phyloP scores from a whole-genome alignment of 1,140 invertebrate species.

The Helicoverpa armigera region DNA sequence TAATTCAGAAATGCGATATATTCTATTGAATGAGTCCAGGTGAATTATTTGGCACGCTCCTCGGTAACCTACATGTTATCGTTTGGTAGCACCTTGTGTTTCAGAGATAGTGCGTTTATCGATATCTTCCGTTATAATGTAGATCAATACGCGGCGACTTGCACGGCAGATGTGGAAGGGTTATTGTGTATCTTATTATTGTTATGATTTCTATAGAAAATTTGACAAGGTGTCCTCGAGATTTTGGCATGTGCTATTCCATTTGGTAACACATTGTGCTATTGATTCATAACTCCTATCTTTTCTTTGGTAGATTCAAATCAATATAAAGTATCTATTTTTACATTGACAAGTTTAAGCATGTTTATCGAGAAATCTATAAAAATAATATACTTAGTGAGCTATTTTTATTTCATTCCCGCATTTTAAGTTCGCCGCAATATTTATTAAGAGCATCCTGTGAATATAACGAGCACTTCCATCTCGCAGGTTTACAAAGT shows the following conservation, averaged over 20 bases:
- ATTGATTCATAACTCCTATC: constrained; percentile 35
- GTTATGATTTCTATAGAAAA: constrained; percentile 71
- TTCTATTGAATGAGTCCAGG: constrained; percentile 60
- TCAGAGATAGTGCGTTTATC: constrained; percentile 51
- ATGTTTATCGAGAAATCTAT: not conserved
- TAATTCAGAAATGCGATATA: constrained; percentile 68
- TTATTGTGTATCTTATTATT: constrained; percentile 72
- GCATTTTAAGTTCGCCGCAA: not conserved
- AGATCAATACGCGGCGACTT: constrained; percentile 59
- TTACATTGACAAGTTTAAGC: not conserved
- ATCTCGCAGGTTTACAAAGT: constrained; percentile 16
- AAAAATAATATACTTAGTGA: constrained; percentile 3
- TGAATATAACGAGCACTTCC: constrained; percentile 10
- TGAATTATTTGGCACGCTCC: constrained; percentile 80
- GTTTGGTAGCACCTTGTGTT: constrained; percentile 64
- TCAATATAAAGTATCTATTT: constrained; percentile 23
- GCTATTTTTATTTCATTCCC: constrained; percentile 26
- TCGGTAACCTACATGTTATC: constrained; percentile 63
- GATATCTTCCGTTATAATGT: constrained; percentile 54
- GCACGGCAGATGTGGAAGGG: constrained; percentile 75
- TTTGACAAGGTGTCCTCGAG: constrained; percentile 69
- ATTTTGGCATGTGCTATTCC: constrained; percentile 66
- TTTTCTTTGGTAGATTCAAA: constrained; percentile 3
- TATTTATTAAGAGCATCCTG: constrained; percentile 36
- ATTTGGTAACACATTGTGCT: constrained; percentile 50